Evolutionary conservation across 2,888 invertebrate genomes (phyloP).

Genomic region (Dicranocentrus wangi): DNA sequence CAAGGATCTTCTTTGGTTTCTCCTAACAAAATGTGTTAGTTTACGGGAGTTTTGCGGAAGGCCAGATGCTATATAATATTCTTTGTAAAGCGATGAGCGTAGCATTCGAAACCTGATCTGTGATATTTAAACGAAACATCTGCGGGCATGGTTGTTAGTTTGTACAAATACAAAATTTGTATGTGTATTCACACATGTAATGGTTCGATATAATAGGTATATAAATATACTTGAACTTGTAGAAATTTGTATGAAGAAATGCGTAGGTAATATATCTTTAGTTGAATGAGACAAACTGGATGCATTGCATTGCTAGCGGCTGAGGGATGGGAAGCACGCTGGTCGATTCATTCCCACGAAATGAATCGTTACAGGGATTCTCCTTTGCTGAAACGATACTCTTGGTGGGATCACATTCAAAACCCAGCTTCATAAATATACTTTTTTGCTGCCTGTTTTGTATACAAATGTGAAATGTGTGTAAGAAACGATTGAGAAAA

Average conservation of each 20-base stretch:
- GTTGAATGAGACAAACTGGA: constrained; percentile 31
- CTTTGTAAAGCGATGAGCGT: not conserved
- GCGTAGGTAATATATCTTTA: not conserved
- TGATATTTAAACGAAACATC: constrained; percentile 45
- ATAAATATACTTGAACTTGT: too few species aligned
- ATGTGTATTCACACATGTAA: too few species aligned
- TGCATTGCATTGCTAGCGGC: constrained; percentile 25
- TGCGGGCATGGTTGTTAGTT: constrained; percentile 34
- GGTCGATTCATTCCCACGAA: constrained; percentile 54
- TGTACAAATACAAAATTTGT: not conserved
- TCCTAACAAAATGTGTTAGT: constrained; percentile 39
- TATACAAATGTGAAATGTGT: too few species aligned
- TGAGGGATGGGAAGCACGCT: constrained; percentile 51
- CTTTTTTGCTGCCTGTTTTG: too few species aligned
- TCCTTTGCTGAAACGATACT: not conserved
- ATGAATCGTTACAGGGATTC: constrained; percentile 48
- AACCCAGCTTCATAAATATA: too few species aligned
- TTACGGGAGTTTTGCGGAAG: constrained; percentile 59
- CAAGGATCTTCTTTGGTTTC: constrained; percentile 38
- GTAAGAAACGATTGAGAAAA: too few species aligned
- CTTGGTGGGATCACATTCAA: not conserved
- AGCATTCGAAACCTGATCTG: constrained; percentile 51
- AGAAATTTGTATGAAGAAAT: too few species aligned
- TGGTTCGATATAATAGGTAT: too few species aligned
- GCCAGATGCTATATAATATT: constrained; percentile 43